phyloP scores from a whole-genome alignment of 2,888 invertebrate species.

The Xylota sylvarum region DNA sequence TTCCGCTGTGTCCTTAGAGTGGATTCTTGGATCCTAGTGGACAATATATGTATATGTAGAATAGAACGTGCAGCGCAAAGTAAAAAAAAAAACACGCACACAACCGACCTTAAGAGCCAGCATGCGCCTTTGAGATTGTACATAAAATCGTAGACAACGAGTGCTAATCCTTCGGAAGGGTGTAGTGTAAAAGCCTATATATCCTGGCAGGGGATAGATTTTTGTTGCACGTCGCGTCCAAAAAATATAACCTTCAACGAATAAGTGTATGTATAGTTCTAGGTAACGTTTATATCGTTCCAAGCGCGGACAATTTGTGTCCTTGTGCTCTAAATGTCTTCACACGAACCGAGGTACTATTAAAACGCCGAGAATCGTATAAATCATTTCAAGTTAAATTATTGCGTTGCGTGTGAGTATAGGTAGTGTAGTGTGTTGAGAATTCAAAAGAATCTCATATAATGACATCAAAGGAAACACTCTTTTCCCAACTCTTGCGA shows the following conservation, averaged over 20 bases:
- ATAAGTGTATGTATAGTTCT: not conserved
- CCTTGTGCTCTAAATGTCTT: not conserved
- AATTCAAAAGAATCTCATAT: slow-evolving; percentile 6
- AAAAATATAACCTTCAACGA: slow-evolving; percentile 4
- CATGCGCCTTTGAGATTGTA: not conserved
- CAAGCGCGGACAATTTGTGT: not conserved
- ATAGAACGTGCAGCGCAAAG: slow-evolving; percentile 20
- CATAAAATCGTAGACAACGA: slow-evolving; percentile 17
- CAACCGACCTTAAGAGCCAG: not conserved
- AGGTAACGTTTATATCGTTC: not conserved
- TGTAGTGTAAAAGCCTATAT: not conserved
- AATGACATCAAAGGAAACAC: slow-evolving; percentile 23
- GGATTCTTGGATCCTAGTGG: not conserved
- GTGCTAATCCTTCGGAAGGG: slow-evolving; percentile 17
- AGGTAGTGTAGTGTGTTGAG: not conserved
- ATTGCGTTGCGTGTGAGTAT: slow-evolving; percentile 25
- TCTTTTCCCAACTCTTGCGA: not conserved
- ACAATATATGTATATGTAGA: not conserved
- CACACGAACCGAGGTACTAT: slow-evolving; percentile 12
- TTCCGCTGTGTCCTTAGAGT: slow-evolving; percentile 5
- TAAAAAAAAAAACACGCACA: not conserved
- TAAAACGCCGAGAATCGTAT: slow-evolving; percentile 5
- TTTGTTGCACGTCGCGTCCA: not conserved
- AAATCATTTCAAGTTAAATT: slow-evolving; percentile 28
- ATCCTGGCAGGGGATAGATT: not conserved